A percentile compares a stretch with the other conserved stretches of the same genome.
phyloP scores from a whole-genome alignment of 2,888 invertebrate genomes.

The Idaea dimidiata region DNA sequence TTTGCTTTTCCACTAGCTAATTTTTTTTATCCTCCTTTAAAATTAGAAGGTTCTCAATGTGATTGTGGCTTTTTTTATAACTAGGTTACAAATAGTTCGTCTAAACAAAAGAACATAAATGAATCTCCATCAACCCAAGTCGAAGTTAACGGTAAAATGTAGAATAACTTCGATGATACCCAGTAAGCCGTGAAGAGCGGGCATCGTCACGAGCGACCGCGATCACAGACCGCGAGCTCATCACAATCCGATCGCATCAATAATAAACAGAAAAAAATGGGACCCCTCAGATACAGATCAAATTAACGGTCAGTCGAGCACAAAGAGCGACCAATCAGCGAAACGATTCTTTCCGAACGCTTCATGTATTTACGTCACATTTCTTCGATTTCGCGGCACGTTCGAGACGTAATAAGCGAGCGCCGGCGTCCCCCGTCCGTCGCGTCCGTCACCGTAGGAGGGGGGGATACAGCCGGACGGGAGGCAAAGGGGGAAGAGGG shows the following conservation, averaged over 20 bases:
- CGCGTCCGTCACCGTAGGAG: slow-evolving; percentile 55
- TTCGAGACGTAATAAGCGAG: slow-evolving; percentile 78
- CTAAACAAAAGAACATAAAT: background rate
- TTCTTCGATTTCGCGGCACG: slow-evolving; percentile 80
- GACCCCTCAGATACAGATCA: slow-evolving; percentile 63
- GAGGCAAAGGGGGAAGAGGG: slow-evolving; percentile 35
- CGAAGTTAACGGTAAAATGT: background rate
- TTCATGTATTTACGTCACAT: slow-evolving; percentile 77
- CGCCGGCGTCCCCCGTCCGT: slow-evolving; percentile 52
- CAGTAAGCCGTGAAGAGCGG: slow-evolving; percentile 30
- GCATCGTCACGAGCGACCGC: slow-evolving; percentile 17
- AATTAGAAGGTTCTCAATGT: background rate
- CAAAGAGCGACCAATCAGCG: slow-evolving; percentile 72
- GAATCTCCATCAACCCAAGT: background rate
- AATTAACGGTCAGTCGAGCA: slow-evolving; percentile 75
- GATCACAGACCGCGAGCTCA: slow-evolving; percentile 43
- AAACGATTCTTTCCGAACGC: slow-evolving; percentile 68
- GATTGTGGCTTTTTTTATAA: background rate
- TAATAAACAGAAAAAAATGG: slow-evolving; percentile 68
- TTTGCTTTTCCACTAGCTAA: background rate
- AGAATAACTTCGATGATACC: slow-evolving; percentile 11
- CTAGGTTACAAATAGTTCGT: background rate
- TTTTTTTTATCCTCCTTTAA: background rate
- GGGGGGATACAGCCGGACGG: slow-evolving; percentile 33
- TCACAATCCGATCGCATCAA: slow-evolving; percentile 63